A percentile compares a stretch with the other conserved stretches of the same genome.
These are phyloP conservation scores for Delphinapterus leucas DNA, from an alignment of 2,113 vertebrate genomes.

Conservation along the genomic window DNA sequence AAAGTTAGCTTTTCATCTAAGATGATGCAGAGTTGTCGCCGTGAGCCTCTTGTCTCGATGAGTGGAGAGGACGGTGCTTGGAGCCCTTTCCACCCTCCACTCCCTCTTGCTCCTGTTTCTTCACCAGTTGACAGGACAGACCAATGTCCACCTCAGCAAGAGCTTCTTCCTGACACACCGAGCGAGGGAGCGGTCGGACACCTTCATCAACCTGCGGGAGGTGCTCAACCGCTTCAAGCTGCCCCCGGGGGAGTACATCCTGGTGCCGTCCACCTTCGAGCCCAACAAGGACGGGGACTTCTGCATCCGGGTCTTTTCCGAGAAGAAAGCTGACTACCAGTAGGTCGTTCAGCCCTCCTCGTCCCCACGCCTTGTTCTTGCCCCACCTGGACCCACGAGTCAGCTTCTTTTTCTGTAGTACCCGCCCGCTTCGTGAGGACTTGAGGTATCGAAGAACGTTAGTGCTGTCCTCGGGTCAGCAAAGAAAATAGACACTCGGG, in stretches of 20 bases:
- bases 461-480: neutral
- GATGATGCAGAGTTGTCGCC: accelerated
- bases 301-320: slow-evolving; percentile 94
- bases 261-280: slow-evolving; percentile 95
- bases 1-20: neutral
- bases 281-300: slow-evolving; percentile 93
- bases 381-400: accelerated
- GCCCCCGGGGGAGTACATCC: slow-evolving; percentile 90
- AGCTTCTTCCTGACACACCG: slow-evolving; percentile 93
- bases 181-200: slow-evolving; percentile 91
- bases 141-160: slow-evolving; percentile 91
- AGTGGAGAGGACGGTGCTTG: accelerated
- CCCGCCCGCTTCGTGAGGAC: neutral
- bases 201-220: slow-evolving; percentile 94
- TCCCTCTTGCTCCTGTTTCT: neutral
- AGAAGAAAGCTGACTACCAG: slow-evolving; percentile 89
- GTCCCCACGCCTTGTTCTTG: neutral
- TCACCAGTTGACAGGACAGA: slow-evolving; percentile 86
- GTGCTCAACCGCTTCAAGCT: slow-evolving; percentile 92
- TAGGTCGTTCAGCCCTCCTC: slow-evolving; percentile 67
- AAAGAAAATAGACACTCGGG: neutral
- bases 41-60: accelerated
- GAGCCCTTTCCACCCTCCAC: no score
- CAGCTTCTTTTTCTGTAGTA: neutral
- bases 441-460: accelerated